Evolutionary conservation across 2,888 invertebrate genomes (phyloP).

Genomic region (Polydrusus cervinus): DNA sequence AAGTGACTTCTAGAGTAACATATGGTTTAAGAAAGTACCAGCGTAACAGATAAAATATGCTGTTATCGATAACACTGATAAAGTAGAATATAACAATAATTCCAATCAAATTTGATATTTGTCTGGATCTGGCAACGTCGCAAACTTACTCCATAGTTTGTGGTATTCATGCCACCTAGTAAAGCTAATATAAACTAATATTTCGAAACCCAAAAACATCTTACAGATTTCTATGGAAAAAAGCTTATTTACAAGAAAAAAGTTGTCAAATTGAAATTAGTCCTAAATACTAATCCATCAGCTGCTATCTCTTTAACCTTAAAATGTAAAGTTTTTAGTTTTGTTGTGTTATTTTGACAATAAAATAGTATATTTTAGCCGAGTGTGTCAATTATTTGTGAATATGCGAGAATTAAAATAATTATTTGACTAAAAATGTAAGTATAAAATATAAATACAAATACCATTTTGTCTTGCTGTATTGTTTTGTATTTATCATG

Average conservation of each 20-base stretch:
- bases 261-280: too few relatives aligned
- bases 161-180: too few relatives aligned
- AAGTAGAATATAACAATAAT: not conserved
- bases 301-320: constrained; percentile 9
- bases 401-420: not conserved
- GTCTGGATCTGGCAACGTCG: too few relatives aligned
- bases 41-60: too few relatives aligned
- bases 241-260: not conserved
- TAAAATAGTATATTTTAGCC: not conserved
- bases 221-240: too few relatives aligned
- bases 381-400: not conserved
- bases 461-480: not conserved
- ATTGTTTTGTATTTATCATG: not conserved
- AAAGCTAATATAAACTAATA: too few relatives aligned
- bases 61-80: too few relatives aligned
- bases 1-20: too few relatives aligned
- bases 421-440: not conserved
- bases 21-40: too few relatives aligned
- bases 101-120: too few relatives aligned
- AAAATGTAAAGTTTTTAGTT: constrained; percentile 21
- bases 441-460: constrained; percentile 16
- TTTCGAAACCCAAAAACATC: too few relatives aligned
- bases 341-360: constrained; percentile 15
- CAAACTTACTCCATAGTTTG: too few relatives aligned
- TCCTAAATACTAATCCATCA: not conserved